phyloP scores from a whole-genome alignment of 2,888 invertebrate genomes.

The Dasysyrphus tricinctus region DNA sequence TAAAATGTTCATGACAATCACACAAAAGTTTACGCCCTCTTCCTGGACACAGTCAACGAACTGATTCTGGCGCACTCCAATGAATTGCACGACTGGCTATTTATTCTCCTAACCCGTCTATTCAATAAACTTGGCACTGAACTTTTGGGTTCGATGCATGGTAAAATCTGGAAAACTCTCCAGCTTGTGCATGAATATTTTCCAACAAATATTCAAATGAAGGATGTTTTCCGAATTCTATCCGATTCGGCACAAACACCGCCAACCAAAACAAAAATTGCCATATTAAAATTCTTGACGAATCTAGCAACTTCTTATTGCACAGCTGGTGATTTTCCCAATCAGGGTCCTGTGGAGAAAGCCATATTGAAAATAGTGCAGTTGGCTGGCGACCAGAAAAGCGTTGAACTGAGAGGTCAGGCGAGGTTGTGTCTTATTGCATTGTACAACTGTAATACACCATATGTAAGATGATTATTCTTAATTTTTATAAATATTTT shows the following conservation, averaged over 20 bases:
- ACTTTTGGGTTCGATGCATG: conserved; percentile 94
- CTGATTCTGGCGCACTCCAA: conserved; percentile 93
- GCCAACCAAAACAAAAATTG: conserved; percentile 91
- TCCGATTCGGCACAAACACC: conserved; percentile 97
- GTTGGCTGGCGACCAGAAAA: conserved; percentile 88
- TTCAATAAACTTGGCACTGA: conserved; percentile 96
- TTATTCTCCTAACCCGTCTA: conserved; percentile 92
- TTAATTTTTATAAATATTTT: not conserved
- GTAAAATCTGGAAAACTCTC: conserved; percentile 93
- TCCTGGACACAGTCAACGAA: conserved; percentile 96
- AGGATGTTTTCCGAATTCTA: conserved; percentile 89
- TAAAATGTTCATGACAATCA: conserved; percentile 98
- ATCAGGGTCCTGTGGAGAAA: conserved; percentile 85
- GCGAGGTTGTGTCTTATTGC: conserved; percentile 90
- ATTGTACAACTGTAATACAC: conserved; percentile 95
- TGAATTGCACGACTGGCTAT: conserved; percentile 96
- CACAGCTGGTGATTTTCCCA: conserved; percentile 83
- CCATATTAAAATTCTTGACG: conserved; percentile 90
- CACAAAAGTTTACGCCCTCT: conserved; percentile 95
- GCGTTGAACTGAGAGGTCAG: conserved; percentile 88
- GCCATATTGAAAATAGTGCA: conserved; percentile 90
- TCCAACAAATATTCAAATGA: conserved; percentile 87
- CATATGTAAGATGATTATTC: conserved; percentile 83
- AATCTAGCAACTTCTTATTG: conserved; percentile 87
- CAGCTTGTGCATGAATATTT: conserved; percentile 90